Percentiles rank a stretch among this genome's conserved stretches.
phyloP scores from a whole-genome alignment of 2,113 vertebrate genomes.

The Urocitellus parryii region DNA sequence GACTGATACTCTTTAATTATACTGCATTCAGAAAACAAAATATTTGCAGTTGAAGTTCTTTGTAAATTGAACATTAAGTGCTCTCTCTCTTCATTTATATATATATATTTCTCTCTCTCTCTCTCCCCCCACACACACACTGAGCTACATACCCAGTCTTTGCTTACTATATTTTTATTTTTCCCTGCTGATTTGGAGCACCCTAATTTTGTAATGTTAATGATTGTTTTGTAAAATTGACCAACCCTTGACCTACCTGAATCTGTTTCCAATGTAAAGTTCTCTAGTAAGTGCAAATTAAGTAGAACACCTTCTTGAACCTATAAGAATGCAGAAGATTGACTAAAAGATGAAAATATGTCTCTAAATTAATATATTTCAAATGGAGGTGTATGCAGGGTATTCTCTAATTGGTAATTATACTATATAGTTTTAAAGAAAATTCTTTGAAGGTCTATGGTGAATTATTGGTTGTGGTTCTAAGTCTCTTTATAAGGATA shows the following conservation, averaged over 20 bases:
- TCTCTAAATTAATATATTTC: neutral
- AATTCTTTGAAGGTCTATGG: neutral
- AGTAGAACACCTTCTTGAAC: neutral
- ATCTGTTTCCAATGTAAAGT: neutral
- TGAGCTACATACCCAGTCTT: too few relatives aligned
- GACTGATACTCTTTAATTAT: slow-evolving; percentile 26
- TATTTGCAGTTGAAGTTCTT: slow-evolving; percentile 25
- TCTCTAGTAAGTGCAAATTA: slow-evolving; percentile 13
- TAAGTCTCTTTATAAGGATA: neutral
- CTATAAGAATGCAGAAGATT: neutral
- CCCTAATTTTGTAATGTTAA: neutral
- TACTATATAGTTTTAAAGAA: neutral
- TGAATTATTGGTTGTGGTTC: neutral
- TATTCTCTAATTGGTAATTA: neutral
- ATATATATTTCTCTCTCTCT: too few relatives aligned
- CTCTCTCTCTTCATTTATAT: too few relatives aligned
- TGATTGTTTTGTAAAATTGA: slow-evolving; percentile 28
- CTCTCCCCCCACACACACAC: fast-evolving
- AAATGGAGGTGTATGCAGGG: neutral
- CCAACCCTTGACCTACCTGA: neutral
- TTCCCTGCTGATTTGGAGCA: neutral
- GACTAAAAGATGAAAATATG: slow-evolving; percentile 3
- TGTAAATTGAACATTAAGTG: neutral
- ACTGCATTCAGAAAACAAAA: slow-evolving; percentile 20
- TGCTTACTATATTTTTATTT: slow-evolving; percentile 5